Evolutionary conservation across 1,140 invertebrate genomes (phyloP), one percentile per base, ranked within the genome.

Genomic region (Neodiprion pinetum): DNA sequence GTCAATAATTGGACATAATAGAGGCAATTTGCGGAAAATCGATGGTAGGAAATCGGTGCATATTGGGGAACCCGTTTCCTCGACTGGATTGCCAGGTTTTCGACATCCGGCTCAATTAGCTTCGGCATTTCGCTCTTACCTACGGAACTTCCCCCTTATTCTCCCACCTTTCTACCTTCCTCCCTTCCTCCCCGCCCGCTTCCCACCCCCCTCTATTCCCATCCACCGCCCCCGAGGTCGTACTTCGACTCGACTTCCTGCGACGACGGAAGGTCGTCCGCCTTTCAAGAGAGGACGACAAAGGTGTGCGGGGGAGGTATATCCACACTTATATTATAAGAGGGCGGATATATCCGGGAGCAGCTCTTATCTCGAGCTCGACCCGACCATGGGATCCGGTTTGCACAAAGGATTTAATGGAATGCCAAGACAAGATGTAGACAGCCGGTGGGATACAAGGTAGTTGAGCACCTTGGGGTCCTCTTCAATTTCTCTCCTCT

Each of bases 1-100:
- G 74, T 79, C 79, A 80, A 84, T 84, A 84, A 84, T 84, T 83
- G 78, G 76, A 79, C 79, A 82, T 83, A 83, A 84, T 83, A 72
- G 80, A 81, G 80, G 80, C 78, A 82, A 83, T 82, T 83, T 78
- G 79, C 72, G 82, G 82, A 81, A 84, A 84, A 84, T 84, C 82
- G 82, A 78, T 78, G 75, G 77, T 80, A 79, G 82, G 79, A 84
- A 83, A 83, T 81, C 77, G 81, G 77, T 75, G 67, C 40, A 69
- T 69, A 69, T 69, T 69, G 40, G 21, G 12, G 40, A 23, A 47
- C 17, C 40, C 11, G 67, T 69, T 47, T 47, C 17, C 67, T 69
- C 67, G 67, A 69, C 53, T 69, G 40, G 40, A 69, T 69, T 69
- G 67, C 40, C 67, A 69, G 67, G 67, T 69, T 69, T 21, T 69